These are phyloP conservation scores for Pseudomyrmex sp. DNA, from an alignment of 1,140 invertebrate species.

Conservation along the genomic window DNA sequence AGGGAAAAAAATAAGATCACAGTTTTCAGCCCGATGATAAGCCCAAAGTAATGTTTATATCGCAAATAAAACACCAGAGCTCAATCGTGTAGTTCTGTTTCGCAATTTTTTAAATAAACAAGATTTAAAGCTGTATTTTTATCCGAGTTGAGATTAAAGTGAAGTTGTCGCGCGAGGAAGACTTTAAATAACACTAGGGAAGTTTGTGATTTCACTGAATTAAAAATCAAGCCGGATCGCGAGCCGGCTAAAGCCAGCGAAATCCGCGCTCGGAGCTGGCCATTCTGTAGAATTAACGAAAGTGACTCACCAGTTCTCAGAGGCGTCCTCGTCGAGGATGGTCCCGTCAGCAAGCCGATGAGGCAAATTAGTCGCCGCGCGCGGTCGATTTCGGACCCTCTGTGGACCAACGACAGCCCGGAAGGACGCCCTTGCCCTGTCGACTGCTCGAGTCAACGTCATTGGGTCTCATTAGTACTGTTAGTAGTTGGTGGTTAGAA, in stretches of 20 bases:
- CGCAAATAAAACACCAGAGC: too few relatives aligned
- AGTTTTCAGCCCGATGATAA: too few relatives aligned
- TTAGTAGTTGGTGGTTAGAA: conserved; percentile 68
- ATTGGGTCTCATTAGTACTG: conserved; percentile 75
- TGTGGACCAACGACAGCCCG: conserved; percentile 84
- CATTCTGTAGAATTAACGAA: background rate
- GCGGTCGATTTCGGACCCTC: conserved; percentile 79
- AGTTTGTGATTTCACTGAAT: background rate
- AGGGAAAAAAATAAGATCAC: too few relatives aligned
- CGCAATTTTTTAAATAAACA: background rate
- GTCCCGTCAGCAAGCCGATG: conserved; percentile 82
- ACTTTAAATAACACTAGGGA: too few relatives aligned
- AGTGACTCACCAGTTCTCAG: conserved; percentile 85
- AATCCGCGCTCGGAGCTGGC: background rate
- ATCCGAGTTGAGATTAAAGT: too few relatives aligned
- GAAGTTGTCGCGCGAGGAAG: too few relatives aligned
- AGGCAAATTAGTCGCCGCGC: conserved; percentile 80
- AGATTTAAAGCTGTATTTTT: background rate
- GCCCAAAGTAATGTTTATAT: too few relatives aligned
- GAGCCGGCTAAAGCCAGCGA: background rate
- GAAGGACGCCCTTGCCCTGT: conserved; percentile 89
- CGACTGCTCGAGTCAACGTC: conserved; percentile 86
- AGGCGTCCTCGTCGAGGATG: conserved; percentile 85
- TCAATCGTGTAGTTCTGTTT: too few relatives aligned
- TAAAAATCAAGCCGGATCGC: background rate